These are phyloP conservation scores for Drosophila ironensis DNA, from an alignment of 1,140 invertebrate genomes.

Conservation along the genomic window DNA sequence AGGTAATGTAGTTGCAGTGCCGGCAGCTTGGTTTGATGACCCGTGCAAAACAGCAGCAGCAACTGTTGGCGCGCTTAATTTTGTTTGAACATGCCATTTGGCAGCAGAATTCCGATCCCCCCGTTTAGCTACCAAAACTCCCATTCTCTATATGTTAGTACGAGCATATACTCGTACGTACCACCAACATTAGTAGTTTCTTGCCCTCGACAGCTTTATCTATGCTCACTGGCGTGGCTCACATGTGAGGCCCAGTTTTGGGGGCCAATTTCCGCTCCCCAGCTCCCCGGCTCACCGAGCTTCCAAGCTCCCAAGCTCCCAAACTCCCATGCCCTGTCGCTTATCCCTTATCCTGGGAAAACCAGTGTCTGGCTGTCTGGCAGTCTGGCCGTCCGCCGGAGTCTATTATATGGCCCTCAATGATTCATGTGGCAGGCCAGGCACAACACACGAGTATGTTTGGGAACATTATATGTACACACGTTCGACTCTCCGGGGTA, in stretches of 20 bases:
- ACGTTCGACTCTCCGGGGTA: conserved; percentile 5
- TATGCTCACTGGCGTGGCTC: conserved; percentile 49
- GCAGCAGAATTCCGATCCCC: neutral
- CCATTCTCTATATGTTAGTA: neutral
- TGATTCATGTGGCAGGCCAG: conserved; percentile 45
- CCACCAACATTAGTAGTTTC: conserved; percentile 58
- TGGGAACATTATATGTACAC: neutral
- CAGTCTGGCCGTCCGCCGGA: conserved; percentile 28
- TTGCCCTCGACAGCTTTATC: conserved; percentile 63
- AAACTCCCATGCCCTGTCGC: neutral
- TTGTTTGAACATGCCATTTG: conserved; percentile 63
- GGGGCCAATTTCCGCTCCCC: neutral
- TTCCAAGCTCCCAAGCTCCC: neutral
- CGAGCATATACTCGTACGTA: neutral
- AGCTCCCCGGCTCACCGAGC: neutral
- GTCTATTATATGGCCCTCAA: conserved; percentile 64
- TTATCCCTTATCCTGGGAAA: neutral
- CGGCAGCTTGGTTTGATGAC: conserved; percentile 66
- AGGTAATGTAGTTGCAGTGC: conserved; percentile 45
- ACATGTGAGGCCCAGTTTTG: conserved; percentile 45
- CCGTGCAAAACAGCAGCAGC: conserved; percentile 29
- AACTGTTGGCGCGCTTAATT: conserved; percentile 60
- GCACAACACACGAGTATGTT: conserved; percentile 7
- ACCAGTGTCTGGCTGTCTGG: conserved; percentile 27
- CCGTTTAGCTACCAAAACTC: neutral